phyloP scores from a whole-genome alignment of 2,797 vertebrate species.

The Platyrinchus mystaceus region DNA sequence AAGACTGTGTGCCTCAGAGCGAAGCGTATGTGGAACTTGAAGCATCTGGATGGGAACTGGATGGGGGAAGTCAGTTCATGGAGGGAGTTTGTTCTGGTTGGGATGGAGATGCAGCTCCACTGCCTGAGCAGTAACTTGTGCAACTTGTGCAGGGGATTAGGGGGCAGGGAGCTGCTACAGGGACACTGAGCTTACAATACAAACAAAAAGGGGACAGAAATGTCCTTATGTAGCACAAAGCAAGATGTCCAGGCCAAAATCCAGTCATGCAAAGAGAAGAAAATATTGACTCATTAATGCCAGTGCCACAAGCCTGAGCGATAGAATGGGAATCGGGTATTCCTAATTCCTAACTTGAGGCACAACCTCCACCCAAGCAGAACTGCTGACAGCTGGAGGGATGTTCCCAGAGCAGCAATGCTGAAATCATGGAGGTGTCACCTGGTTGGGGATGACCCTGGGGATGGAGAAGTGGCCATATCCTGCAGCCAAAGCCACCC shows the following conservation, averaged over 20 bases:
- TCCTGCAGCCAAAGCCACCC: not conserved
- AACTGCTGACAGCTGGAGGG: not conserved
- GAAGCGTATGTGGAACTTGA: not conserved
- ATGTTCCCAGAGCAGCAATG: not conserved
- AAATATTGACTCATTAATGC: rapidly evolving
- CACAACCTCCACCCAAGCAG: not conserved
- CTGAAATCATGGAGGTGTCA: not conserved
- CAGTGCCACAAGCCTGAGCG: not conserved
- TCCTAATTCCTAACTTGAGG: not conserved
- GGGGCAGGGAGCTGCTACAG: not conserved
- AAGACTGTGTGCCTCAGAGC: not conserved
- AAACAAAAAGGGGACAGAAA: not conserved
- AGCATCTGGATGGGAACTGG: not conserved
- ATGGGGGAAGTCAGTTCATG: rapidly evolving
- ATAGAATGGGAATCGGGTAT: not conserved
- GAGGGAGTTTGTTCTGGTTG: not conserved
- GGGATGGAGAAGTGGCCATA: not conserved
- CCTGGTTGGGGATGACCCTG: not conserved
- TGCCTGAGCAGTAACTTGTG: not conserved
- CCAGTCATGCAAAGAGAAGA: not conserved
- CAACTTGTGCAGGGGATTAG: not conserved
- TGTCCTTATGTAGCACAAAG: not conserved
- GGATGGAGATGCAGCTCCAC: not conserved
- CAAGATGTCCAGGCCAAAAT: not conserved
- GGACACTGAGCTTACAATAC: not conserved